Evolutionary conservation across 1,140 invertebrate genomes (phyloP).

Genomic region (Paraescarpia echinospica): DNA sequence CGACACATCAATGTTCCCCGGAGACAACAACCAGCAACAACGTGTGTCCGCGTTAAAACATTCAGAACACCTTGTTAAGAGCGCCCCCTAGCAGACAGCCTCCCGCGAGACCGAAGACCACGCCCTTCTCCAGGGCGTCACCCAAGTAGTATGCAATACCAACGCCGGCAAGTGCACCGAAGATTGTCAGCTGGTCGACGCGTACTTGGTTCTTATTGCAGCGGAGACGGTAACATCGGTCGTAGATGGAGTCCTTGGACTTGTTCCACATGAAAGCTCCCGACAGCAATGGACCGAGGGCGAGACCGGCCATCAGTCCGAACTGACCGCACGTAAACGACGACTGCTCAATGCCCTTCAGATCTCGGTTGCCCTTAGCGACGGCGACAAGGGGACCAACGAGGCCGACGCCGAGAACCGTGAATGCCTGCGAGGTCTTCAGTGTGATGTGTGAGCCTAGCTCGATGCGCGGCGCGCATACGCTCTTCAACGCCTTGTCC

Average conservation of each 20-base stretch:
- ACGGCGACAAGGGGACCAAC: constrained; percentile 21
- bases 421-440: constrained; percentile 24
- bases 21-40: neutral
- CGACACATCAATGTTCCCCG: neutral
- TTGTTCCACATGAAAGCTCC: constrained; percentile 15
- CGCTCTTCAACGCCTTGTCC: constrained; percentile 24
- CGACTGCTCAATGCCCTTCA: neutral
- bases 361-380: neutral
- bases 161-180: constrained; percentile 18
- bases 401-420: constrained; percentile 14
- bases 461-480: constrained; percentile 16
- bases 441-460: constrained; percentile 23
- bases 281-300: constrained; percentile 19
- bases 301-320: constrained; percentile 15
- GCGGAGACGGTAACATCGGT: constrained; percentile 26
- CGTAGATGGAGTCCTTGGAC: constrained; percentile 20
- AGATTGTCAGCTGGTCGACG: constrained; percentile 21
- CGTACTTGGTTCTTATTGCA: constrained; percentile 25
- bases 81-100: neutral
- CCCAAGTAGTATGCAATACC: neutral
- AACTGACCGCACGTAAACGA: constrained; percentile 20
- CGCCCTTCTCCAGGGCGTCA: neutral
- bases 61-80: neutral
- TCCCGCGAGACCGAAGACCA: neutral
- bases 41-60: neutral